phyloP scores from a whole-genome alignment of 2,888 invertebrate genomes.

The Folsomia candida region DNA sequence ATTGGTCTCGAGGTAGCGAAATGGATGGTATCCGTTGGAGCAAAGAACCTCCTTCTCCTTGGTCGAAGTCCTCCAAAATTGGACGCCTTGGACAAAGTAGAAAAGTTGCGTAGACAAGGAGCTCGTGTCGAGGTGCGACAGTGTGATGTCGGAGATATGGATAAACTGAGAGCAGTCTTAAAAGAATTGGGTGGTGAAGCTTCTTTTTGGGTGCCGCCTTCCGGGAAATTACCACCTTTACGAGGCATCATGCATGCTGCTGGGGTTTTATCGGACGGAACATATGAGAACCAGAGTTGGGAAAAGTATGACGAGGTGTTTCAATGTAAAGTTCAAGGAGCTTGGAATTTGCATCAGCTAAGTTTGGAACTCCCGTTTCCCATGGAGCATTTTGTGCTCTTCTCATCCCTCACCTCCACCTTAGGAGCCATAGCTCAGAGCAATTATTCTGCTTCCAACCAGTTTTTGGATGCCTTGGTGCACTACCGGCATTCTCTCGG shows the following conservation, averaged over 20 bases:
- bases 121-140: background rate
- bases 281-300: slow-evolving; percentile 19
- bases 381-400: slow-evolving; percentile 27
- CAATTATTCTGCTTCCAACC: slow-evolving; percentile 18
- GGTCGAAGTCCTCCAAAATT: slow-evolving; percentile 2
- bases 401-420: background rate
- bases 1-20: slow-evolving; percentile 25
- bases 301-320: slow-evolving; percentile 12
- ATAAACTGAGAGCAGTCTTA: background rate
- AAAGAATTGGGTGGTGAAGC: no score
- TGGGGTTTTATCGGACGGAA: slow-evolving; percentile 17
- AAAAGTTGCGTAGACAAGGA: background rate
- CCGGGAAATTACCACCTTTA: slow-evolving; percentile 6
- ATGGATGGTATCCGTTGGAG: slow-evolving; percentile 22
- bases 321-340: slow-evolving; percentile 17
- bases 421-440: slow-evolving; percentile 15
- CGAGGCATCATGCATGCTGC: slow-evolving; percentile 30
- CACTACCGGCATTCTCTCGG: slow-evolving; percentile 14
- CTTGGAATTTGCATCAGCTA: slow-evolving; percentile 23
- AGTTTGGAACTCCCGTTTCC: slow-evolving; percentile 3
- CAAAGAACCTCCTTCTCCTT: slow-evolving; percentile 5
- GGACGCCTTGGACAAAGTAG: background rate
- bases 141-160: slow-evolving; percentile 7
- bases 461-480: slow-evolving; percentile 18
- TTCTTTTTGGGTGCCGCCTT: no score